Conservation (phyloP, 2,888 invertebrate species). For the Sphaerophoria taeniata region DNA sequence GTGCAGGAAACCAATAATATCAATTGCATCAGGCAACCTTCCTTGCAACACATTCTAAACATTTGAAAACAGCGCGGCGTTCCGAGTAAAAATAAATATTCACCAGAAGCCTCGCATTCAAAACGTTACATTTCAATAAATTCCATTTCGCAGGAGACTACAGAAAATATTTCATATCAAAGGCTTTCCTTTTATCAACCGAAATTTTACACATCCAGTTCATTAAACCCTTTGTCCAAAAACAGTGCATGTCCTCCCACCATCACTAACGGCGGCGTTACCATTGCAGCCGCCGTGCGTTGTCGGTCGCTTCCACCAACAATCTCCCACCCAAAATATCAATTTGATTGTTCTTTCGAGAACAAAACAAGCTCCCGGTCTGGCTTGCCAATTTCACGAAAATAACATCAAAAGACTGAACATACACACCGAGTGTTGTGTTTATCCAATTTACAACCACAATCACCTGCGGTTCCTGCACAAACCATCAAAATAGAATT, state of each 20-base stretch:
- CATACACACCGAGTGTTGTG: neutral
- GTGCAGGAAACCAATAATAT: no score
- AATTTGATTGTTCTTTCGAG: constrained; percentile 26
- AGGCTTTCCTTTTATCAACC: neutral
- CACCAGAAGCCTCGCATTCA: no score
- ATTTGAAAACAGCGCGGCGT: no score
- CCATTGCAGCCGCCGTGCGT: no score
- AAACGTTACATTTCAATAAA: no score
- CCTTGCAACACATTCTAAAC: no score
- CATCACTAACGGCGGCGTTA: constrained; percentile 4
- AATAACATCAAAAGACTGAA: neutral
- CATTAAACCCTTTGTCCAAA: constrained; percentile 14
- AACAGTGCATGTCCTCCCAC: constrained; percentile 1
- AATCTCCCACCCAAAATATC: neutral
- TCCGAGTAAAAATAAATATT: no score
- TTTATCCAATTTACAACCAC: constrained; percentile 31
- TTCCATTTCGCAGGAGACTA: no score
- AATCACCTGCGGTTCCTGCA: constrained; percentile 33
- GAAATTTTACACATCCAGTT: constrained; percentile 6
- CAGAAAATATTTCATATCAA: neutral
- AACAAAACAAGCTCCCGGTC: neutral
- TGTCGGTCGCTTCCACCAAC: no score
- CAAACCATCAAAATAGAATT: constrained; percentile 35
- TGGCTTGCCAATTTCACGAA: neutral
- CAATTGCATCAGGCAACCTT: no score